Evolutionary conservation across 2,888 invertebrate species (phyloP), one percentile per base, ranked within the genome.

Genomic region (Quadriops clusia): DNA sequence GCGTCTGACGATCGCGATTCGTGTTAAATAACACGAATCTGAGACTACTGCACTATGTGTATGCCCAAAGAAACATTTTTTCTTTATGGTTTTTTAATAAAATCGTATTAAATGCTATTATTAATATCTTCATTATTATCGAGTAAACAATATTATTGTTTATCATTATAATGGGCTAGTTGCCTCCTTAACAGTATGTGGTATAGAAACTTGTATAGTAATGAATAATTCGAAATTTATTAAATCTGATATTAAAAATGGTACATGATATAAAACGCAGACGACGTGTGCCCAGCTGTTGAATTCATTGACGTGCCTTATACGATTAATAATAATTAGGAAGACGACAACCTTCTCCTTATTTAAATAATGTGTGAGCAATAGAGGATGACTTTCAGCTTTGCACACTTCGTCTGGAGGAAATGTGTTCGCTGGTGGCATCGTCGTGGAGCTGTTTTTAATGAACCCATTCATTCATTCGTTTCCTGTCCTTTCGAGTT

Each of bases 181-280:
- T 36, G 46, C 47, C 46, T 43, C 38, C 45, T 49, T 50, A 49
- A 43, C 47, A 50, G 47, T 45, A 50, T 43, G 44, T 43, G 48
- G 49, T 53, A 48, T 50, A 54, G 47, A 52, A 51, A 52, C 45
- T 56, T 54, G 49, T 50, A 47, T 53, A 52, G 49, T 53, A 54
- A 54, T 56, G 53, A 53, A 58, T 56, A 57, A 54, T 55, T 57
- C 56, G 53, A 56, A 58, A 55, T 58, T 54, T 52, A 54, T 53
- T 54, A 53, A 55, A 58, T 54, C 56, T 54, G 55, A 58, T 53
- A 60, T 57, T 60, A 58, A 56, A 59, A 58, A 60, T 53, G 53
- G 48, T 58, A 60, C 52, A 55, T 58, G 58, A 58, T 60, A 58
- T 58, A 59, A 58, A 58, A 58, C 50, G 51, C 47, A 45, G 49